phyloP scores from a whole-genome alignment of 1,140 invertebrate species.

The Ostrea denselamellosa region DNA sequence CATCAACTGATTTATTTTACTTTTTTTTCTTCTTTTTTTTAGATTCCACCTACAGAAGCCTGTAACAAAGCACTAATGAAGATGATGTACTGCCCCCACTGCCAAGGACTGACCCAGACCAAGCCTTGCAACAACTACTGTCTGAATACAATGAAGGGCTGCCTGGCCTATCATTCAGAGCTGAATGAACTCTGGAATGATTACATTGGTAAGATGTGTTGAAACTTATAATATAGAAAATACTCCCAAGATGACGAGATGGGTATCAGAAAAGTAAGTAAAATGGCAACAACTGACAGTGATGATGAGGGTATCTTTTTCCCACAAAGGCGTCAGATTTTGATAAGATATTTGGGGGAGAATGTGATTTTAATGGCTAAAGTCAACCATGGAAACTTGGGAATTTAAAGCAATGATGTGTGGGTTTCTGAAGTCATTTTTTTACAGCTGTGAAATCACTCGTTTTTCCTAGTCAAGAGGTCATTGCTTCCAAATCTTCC shows the following conservation, averaged over 20 bases:
- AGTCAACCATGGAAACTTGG: neutral
- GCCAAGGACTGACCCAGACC: conserved; percentile 85
- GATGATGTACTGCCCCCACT: conserved; percentile 92
- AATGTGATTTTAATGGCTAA: conserved; percentile 29
- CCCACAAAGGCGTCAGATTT: neutral
- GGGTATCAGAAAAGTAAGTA: neutral
- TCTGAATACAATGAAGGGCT: conserved; percentile 93
- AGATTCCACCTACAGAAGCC: conserved; percentile 83
- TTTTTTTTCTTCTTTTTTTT: conserved; percentile 50
- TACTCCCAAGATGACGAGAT: neutral
- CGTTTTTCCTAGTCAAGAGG: neutral
- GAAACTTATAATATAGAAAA: neutral
- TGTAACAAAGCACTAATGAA: conserved; percentile 89
- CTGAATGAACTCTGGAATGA: conserved; percentile 93
- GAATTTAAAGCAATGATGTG: neutral
- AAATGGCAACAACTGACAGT: neutral
- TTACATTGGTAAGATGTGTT: conserved; percentile 87
- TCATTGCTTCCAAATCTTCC: conserved; percentile 19
- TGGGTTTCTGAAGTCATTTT: conserved; percentile 3
- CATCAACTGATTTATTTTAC: neutral
- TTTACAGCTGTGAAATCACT: conserved; percentile 13
- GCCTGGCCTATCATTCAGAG: conserved; percentile 90
- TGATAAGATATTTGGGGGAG: conserved; percentile 5
- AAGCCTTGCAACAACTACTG: conserved; percentile 93
- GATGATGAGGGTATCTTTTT: neutral